Percentiles rank a stretch among this genome's conserved stretches.
These are phyloP conservation scores for Callimorpha dominula DNA, from an alignment of 2,888 invertebrate species.

Conservation along the genomic window DNA sequence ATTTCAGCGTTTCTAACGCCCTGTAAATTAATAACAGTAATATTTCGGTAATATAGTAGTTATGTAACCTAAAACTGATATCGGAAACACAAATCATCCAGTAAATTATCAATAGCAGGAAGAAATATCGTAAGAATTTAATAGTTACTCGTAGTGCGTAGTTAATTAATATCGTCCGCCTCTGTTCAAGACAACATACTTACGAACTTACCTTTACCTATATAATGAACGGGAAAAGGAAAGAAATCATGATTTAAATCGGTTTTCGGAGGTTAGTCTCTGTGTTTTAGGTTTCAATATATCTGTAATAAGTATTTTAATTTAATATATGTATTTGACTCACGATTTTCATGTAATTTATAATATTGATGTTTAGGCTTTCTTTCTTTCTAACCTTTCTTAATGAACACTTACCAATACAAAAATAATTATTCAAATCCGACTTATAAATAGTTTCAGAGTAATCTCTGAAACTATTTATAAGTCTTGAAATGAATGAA, in stretches of 20 bases:
- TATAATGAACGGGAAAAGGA: conserved; percentile 56
- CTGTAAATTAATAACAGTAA: background rate
- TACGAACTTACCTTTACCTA: conserved; percentile 40
- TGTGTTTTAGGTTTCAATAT: conserved; percentile 35
- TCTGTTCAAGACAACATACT: conserved; percentile 31
- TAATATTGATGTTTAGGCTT: too few species aligned
- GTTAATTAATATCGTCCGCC: conserved; percentile 64
- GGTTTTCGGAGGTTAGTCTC: conserved; percentile 19
- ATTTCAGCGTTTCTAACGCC: background rate
- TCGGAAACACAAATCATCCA: conserved; percentile 48
- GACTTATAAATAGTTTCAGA: too few species aligned
- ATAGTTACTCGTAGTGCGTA: conserved; percentile 50
- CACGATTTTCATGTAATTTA: too few species aligned
- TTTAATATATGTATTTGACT: background rate
- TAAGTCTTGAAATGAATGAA: too few species aligned
- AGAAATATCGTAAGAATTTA: conserved; percentile 53
- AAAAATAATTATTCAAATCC: too few species aligned
- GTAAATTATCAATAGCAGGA: conserved; percentile 53
- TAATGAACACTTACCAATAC: too few species aligned
- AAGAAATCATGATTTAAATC: conserved; percentile 57
- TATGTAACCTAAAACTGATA: conserved; percentile 14
- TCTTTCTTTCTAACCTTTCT: too few species aligned
- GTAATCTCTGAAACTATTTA: too few species aligned
- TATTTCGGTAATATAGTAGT: background rate
- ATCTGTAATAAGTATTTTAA: background rate